Conservation (phyloP, 1,140 invertebrate species). For the Amyelois transitella region DNA sequence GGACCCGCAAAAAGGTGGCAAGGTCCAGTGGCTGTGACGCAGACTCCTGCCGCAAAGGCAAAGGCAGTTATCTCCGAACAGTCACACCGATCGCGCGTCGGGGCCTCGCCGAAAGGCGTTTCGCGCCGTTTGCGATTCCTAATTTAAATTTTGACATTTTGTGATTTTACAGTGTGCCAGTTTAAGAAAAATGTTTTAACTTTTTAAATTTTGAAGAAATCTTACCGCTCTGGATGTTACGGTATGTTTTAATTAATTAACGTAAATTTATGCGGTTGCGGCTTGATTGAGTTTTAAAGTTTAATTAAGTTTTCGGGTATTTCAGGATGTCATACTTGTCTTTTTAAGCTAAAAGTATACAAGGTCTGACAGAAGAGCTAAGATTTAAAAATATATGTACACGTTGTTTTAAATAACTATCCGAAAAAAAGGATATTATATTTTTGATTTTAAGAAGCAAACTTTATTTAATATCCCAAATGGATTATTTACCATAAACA, state of each 20-base stretch:
- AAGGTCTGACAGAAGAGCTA: too few relatives aligned
- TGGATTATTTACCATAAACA: neutral
- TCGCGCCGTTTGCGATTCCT: slow-evolving; percentile 5
- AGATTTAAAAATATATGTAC: too few relatives aligned
- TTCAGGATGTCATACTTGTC: too few relatives aligned
- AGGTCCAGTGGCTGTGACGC: slow-evolving; percentile 56
- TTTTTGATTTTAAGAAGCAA: too few relatives aligned
- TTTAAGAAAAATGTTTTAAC: neutral
- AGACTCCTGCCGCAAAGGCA: slow-evolving; percentile 52
- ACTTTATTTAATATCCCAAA: too few relatives aligned
- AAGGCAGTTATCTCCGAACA: slow-evolving; percentile 46
- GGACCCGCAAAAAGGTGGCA: slow-evolving; percentile 61
- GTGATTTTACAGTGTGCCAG: slow-evolving; percentile 5
- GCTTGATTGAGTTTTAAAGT: neutral
- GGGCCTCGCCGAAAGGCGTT: slow-evolving; percentile 5
- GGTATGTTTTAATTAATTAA: neutral
- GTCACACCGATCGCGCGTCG: slow-evolving; percentile 30
- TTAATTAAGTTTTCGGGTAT: neutral
- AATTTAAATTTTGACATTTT: slow-evolving; percentile 7
- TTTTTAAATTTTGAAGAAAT: neutral
- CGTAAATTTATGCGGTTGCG: neutral
- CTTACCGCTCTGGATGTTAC: neutral
- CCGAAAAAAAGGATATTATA: too few relatives aligned
- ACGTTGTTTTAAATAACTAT: too few relatives aligned
- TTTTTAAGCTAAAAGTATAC: too few relatives aligned